Conservation (phyloP, 2,113 vertebrate species). For the Salminus brasiliensis region DNA sequence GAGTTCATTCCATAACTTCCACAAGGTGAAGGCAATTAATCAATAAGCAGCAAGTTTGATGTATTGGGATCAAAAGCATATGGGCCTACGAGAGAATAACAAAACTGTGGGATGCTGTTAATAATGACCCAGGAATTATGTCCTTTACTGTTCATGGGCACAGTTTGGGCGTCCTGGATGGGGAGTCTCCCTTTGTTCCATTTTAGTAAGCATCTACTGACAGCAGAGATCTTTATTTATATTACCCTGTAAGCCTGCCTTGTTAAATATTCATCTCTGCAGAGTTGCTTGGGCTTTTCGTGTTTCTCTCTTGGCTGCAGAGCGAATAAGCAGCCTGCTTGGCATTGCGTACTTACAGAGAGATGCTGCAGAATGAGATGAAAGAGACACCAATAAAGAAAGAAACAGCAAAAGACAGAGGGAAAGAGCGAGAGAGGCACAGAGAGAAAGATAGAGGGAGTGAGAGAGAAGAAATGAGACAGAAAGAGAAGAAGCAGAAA, state of each 20-base stretch:
- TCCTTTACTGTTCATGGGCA: background rate
- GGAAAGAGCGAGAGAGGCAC: background rate
- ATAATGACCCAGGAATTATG: background rate
- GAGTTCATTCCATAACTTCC: constrained; percentile 14
- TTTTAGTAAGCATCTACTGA: constrained; percentile 22
- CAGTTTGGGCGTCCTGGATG: background rate
- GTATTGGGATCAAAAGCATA: background rate
- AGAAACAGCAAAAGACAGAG: background rate
- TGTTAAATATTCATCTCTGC: constrained; percentile 72
- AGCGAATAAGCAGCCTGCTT: constrained; percentile 25
- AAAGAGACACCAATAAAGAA: constrained; percentile 6
- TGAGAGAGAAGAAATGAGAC: background rate
- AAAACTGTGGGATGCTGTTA: background rate
- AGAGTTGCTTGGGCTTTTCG: constrained; percentile 58
- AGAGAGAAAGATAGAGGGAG: constrained; percentile 7
- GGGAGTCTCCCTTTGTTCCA: constrained; percentile 5
- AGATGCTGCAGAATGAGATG: constrained; percentile 27
- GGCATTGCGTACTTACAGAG: constrained; percentile 8
- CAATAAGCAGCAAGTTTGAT: background rate
- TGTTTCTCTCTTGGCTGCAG: constrained; percentile 36
- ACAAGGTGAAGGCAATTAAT: background rate
- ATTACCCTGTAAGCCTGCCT: constrained; percentile 19
- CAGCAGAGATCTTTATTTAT: constrained; percentile 40
- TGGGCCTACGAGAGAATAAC: background rate
- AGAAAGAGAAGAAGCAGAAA: constrained; percentile 10